A percentile compares a stretch with the other conserved stretches of the same genome.
phyloP scores from a whole-genome alignment of 2,888 invertebrate species.

The Lysandra coridon region DNA sequence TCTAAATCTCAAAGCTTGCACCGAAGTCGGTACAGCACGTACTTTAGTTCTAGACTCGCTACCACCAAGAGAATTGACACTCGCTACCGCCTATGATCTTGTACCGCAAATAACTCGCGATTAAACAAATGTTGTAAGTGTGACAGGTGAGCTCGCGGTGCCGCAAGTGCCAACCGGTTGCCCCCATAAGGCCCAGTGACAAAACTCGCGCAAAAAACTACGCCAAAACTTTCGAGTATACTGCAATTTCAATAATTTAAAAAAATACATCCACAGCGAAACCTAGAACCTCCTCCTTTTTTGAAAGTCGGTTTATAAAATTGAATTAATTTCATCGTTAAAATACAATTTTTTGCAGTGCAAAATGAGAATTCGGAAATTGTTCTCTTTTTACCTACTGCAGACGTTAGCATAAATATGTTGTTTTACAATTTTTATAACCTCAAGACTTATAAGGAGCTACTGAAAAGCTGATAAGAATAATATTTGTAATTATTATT shows the following conservation, averaged over 20 bases:
- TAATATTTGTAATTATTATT: not conserved
- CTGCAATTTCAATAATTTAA: not conserved
- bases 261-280: no score
- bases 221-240: not conserved
- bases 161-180: constrained; percentile 24
- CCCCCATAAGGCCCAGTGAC: constrained; percentile 18
- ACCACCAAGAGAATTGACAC: not conserved
- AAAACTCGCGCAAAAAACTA: constrained; percentile 23
- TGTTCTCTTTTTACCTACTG: not conserved
- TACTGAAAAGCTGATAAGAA: not conserved
- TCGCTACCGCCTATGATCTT: not conserved
- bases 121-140: constrained; percentile 29
- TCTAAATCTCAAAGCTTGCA: no score
- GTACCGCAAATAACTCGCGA: constrained; percentile 21
- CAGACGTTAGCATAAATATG: not conserved
- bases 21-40: no score
- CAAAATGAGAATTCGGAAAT: not conserved
- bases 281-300: no score
- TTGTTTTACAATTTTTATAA: not conserved
- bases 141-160: constrained; percentile 25
- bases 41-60: not conserved
- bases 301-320: no score
- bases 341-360: not conserved
- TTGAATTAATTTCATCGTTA: not conserved
- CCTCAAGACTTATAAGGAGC: not conserved